Conservation (phyloP, 1,140 invertebrate species). For the Idris sp. region DNA sequence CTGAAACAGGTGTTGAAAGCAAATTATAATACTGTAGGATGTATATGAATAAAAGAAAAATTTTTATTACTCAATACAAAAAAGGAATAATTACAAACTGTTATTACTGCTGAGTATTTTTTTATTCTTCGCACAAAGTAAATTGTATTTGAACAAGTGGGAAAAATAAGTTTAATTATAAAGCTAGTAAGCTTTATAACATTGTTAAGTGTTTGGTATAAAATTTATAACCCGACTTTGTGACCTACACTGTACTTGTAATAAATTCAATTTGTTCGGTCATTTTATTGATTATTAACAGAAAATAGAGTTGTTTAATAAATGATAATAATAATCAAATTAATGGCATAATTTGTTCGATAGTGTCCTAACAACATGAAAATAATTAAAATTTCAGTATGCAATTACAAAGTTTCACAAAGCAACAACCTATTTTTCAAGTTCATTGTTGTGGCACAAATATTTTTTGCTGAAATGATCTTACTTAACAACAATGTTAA, state of each 20-base stretch:
- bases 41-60: too few relatives aligned
- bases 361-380: neutral
- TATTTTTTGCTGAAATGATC: slow-evolving; percentile 10
- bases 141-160: too few relatives aligned
- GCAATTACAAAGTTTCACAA: too few relatives aligned
- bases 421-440: too few relatives aligned
- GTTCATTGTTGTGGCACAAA: too few relatives aligned
- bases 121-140: too few relatives aligned
- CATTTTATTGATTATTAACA: slow-evolving; percentile 30
- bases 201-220: slow-evolving; percentile 13
- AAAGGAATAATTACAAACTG: too few relatives aligned
- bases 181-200: slow-evolving; percentile 14
- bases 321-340: slow-evolving; percentile 13
- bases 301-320: slow-evolving; percentile 27
- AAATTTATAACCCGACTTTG: slow-evolving; percentile 11
- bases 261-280: slow-evolving; percentile 18
- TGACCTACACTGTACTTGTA: slow-evolving; percentile 20
- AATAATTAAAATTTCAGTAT: too few relatives aligned
- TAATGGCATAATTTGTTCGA: slow-evolving; percentile 23
- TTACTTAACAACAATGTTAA: slow-evolving; percentile 21
- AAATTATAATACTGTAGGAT: neutral
- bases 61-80: too few relatives aligned
- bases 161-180: too few relatives aligned
- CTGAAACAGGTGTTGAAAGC: too few relatives aligned
- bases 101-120: too few relatives aligned